Percentiles rank a stretch among this genome's conserved stretches.
Conservation (phyloP, 2,797 vertebrate genomes). For the Cossypha polioptera region DNA sequence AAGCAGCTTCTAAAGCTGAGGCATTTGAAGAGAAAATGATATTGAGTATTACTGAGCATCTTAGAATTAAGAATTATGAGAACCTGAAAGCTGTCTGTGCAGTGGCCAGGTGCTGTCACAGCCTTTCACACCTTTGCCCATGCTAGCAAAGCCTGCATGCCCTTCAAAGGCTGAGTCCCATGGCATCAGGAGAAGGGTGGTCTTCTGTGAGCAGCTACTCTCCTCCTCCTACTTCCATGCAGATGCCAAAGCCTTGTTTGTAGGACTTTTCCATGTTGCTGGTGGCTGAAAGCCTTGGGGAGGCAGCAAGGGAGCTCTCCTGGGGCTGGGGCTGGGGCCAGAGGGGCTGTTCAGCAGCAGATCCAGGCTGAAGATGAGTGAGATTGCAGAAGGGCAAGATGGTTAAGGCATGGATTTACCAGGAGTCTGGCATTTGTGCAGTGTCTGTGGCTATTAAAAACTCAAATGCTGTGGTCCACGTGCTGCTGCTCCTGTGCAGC, state of each 20-base stretch:
- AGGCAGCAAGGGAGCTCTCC: neutral
- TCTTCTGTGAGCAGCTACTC: neutral
- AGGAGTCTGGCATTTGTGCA: neutral
- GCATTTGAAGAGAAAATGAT: neutral
- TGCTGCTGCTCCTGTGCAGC: neutral
- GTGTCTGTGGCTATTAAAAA: rapidly evolving
- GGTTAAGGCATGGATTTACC: neutral
- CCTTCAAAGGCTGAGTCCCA: neutral
- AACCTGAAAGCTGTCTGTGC: neutral
- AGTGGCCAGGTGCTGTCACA: neutral
- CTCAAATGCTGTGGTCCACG: neutral
- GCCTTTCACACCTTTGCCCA: neutral
- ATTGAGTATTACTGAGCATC: neutral
- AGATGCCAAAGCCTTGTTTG: neutral
- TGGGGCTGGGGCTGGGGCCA: neutral
- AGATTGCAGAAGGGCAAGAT: rapidly evolving
- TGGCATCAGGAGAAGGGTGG: neutral
- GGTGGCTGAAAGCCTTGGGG: neutral
- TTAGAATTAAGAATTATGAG: neutral
- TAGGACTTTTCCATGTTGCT: neutral
- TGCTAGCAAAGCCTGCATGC: rapidly evolving
- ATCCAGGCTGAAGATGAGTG: neutral
- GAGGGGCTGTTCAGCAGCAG: neutral
- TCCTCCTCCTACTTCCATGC: neutral
- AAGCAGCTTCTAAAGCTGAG: neutral